Evolutionary conservation across 2,888 invertebrate genomes (phyloP).

Genomic region (Anthoptus insignis): DNA sequence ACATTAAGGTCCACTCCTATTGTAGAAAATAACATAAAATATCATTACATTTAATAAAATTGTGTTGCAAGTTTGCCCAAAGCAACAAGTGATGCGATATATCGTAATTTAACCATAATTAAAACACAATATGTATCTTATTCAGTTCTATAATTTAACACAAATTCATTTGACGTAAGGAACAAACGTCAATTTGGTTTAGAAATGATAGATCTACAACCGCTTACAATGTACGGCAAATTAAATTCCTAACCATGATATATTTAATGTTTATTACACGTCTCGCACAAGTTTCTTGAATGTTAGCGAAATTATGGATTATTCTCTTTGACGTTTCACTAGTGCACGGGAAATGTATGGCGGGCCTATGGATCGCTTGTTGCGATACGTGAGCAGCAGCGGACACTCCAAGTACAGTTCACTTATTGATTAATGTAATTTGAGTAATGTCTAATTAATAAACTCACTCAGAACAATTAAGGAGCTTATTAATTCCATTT

Average conservation of each 20-base stretch:
- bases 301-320: slow-evolving; percentile 63
- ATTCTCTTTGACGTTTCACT: slow-evolving; percentile 82
- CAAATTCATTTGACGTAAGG: slow-evolving; percentile 59
- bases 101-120: not conserved
- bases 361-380: slow-evolving; percentile 69
- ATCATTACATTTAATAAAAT: not conserved
- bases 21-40: not conserved
- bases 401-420: slow-evolving; percentile 2
- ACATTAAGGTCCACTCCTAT: not conserved
- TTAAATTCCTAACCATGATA: not conserved
- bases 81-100: not conserved
- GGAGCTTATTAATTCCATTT: slow-evolving; percentile 68
- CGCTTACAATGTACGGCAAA: not conserved
- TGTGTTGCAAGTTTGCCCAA: not conserved
- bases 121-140: slow-evolving; percentile 18
- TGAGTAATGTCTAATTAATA: slow-evolving; percentile 22
- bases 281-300: slow-evolving; percentile 44
- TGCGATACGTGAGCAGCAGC: slow-evolving; percentile 49
- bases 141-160: slow-evolving; percentile 47
- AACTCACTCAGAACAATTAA: slow-evolving; percentile 61
- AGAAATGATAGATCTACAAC: not conserved
- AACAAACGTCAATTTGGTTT: slow-evolving; percentile 60
- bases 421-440: not conserved
- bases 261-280: too few species aligned
- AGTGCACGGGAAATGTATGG: slow-evolving; percentile 82